Conservation (phyloP, 2,888 invertebrate species). For the Xestobium rufovillosum region DNA sequence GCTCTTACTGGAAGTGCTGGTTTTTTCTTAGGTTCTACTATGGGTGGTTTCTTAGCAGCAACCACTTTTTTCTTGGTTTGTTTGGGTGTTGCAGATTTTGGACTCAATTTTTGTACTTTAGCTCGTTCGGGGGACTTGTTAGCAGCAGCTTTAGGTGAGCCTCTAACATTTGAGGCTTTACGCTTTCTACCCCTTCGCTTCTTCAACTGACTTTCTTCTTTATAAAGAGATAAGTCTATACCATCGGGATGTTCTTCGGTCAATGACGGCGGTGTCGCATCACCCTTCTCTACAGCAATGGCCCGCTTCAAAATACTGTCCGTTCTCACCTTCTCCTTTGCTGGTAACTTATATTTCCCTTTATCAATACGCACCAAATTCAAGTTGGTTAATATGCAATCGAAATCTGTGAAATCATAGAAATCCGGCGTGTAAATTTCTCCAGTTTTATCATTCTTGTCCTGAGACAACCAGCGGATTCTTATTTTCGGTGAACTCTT, state of each 20-base stretch:
- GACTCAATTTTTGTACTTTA: constrained; percentile 31
- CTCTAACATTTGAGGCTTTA: constrained; percentile 27
- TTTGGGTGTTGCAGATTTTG: constrained; percentile 22
- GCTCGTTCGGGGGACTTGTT: constrained; percentile 31
- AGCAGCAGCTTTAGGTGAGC: constrained; percentile 14
- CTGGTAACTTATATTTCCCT: constrained; percentile 61
- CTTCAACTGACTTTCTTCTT: constrained; percentile 70
- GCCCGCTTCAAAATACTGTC: constrained; percentile 79
- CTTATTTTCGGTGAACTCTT: constrained; percentile 76
- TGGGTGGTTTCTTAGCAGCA: constrained; percentile 10
- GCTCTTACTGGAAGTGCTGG: constrained; percentile 5
- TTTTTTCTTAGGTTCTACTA: constrained; percentile 10
- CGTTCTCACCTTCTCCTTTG: constrained; percentile 69
- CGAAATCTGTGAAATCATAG: constrained; percentile 82
- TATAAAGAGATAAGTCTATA: constrained; percentile 77
- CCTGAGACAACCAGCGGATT: constrained; percentile 84
- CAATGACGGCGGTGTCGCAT: constrained; percentile 51
- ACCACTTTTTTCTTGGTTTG: constrained; percentile 12
- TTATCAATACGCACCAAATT: constrained; percentile 66
- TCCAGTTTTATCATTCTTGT: constrained; percentile 55
- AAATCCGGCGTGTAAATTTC: constrained; percentile 83
- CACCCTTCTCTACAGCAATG: constrained; percentile 70
- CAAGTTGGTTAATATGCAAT: constrained; percentile 81
- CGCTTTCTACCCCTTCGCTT: constrained; percentile 42
- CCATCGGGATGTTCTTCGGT: constrained; percentile 84